Evolutionary conservation across 2,888 invertebrate genomes (phyloP).

Genomic region (Caenorhabditis sp.): DNA sequence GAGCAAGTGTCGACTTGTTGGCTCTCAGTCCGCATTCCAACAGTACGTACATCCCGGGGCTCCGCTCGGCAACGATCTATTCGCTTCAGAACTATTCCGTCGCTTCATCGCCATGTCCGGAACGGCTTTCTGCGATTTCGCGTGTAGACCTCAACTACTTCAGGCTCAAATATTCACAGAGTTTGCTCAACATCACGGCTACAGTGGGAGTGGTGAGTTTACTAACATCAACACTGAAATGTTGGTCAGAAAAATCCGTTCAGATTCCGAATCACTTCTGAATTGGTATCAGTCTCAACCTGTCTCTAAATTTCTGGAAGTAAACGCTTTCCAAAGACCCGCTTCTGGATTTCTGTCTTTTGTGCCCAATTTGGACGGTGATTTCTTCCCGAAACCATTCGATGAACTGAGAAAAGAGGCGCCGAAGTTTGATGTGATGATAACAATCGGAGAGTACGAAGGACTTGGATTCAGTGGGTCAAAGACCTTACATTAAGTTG

Average conservation of each 20-base stretch:
- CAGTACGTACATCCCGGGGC: background rate
- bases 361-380: slow-evolving; percentile 64
- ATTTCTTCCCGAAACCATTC: slow-evolving; percentile 62
- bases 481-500: background rate
- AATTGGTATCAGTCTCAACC: slow-evolving; percentile 35
- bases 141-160: slow-evolving; percentile 24
- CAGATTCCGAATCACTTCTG: slow-evolving; percentile 27
- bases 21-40: slow-evolving; percentile 64
- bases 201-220: slow-evolving; percentile 11
- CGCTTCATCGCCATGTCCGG: slow-evolving; percentile 48
- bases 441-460: slow-evolving; percentile 58
- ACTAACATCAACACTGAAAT: background rate
- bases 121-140: slow-evolving; percentile 52
- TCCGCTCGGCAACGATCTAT: background rate
- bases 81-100: slow-evolving; percentile 29
- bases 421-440: slow-evolving; percentile 52
- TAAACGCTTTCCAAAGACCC: background rate
- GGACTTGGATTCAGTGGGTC: slow-evolving; percentile 58
- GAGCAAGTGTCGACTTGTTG: slow-evolving; percentile 62
- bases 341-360: slow-evolving; percentile 52
- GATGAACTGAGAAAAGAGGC: slow-evolving; percentile 55
- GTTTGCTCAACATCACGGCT: slow-evolving; percentile 53
- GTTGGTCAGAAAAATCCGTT: too few relatives aligned
- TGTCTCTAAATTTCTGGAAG: slow-evolving; percentile 9
- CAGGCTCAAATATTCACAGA: slow-evolving; percentile 37